Percentiles rank a stretch among this genome's conserved stretches.
Evolutionary conservation across 2,888 invertebrate genomes (phyloP).

Genomic region (Sarcophaga caerulescens): DNA sequence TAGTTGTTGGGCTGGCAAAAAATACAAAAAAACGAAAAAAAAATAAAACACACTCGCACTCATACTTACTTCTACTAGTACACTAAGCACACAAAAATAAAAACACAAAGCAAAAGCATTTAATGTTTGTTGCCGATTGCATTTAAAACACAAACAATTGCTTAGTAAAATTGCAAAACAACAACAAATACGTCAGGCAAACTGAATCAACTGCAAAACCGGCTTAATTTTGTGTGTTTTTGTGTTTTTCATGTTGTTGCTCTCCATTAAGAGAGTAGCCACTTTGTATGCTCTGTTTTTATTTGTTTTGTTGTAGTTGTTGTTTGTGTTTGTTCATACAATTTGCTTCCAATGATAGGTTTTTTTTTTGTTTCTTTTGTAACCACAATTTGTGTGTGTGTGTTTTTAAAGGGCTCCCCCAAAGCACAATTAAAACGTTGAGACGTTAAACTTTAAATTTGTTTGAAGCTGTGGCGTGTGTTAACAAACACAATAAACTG

Average conservation of each 20-base stretch:
- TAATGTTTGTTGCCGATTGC: constrained; percentile 14
- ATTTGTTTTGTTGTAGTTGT: constrained; percentile 30
- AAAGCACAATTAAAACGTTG: too few relatives aligned
- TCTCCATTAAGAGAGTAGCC: constrained; percentile 12
- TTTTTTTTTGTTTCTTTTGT: constrained; percentile 20
- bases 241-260: not conserved
- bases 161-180: not conserved
- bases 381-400: constrained; percentile 13
- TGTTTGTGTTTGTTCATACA: constrained; percentile 32
- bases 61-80: not conserved
- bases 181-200: constrained; percentile 20
- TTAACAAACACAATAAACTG: too few relatives aligned
- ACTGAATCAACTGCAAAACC: constrained; percentile 42
- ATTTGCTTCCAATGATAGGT: constrained; percentile 56
- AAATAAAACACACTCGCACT: not conserved
- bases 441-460: too few relatives aligned
- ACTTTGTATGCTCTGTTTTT: constrained; percentile 30
- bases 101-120: not conserved
- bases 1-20: constrained; percentile 48
- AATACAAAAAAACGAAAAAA: constrained; percentile 2
- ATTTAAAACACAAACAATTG: constrained; percentile 40
- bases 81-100: constrained; percentile 3
- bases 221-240: constrained; percentile 42
- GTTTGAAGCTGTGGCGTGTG: too few relatives aligned
- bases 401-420: not conserved